phyloP scores from a whole-genome alignment of 2,113 vertebrate genomes.

The Podiceps cristatus region DNA sequence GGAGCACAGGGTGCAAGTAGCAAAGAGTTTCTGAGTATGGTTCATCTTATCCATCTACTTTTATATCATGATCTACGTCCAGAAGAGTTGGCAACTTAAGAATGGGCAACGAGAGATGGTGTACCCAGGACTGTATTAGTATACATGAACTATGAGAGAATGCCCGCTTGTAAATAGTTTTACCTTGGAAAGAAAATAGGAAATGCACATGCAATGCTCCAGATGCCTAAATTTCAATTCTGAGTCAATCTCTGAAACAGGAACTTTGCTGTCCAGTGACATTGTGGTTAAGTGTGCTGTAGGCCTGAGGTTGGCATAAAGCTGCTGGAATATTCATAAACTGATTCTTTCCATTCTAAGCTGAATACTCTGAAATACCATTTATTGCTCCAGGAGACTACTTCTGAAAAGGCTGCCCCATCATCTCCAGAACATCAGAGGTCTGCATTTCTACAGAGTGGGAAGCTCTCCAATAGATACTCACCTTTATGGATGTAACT shows the following conservation, averaged over 20 bases:
- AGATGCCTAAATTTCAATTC: neutral
- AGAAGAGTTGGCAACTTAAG: neutral
- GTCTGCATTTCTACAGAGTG: accelerated
- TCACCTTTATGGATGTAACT: neutral
- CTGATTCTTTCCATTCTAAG: neutral
- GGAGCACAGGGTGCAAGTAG: neutral
- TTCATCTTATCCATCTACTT: neutral
- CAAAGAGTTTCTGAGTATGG: neutral
- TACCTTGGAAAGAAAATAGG: neutral
- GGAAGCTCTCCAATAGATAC: neutral
- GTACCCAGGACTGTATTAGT: neutral
- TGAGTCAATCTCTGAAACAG: neutral
- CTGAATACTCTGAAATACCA: neutral
- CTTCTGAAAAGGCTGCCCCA: neutral
- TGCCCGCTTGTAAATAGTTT: neutral
- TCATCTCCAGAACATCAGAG: neutral
- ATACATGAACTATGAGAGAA: neutral
- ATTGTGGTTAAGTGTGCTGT: neutral
- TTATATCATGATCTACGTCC: neutral
- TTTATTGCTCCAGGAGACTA: neutral
- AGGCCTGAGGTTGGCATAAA: neutral
- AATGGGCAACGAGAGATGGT: neutral
- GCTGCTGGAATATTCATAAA: neutral
- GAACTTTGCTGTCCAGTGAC: neutral
- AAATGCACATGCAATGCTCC: neutral